phyloP scores from a whole-genome alignment of 2,888 invertebrate species.

The Corbicula japonica region DNA sequence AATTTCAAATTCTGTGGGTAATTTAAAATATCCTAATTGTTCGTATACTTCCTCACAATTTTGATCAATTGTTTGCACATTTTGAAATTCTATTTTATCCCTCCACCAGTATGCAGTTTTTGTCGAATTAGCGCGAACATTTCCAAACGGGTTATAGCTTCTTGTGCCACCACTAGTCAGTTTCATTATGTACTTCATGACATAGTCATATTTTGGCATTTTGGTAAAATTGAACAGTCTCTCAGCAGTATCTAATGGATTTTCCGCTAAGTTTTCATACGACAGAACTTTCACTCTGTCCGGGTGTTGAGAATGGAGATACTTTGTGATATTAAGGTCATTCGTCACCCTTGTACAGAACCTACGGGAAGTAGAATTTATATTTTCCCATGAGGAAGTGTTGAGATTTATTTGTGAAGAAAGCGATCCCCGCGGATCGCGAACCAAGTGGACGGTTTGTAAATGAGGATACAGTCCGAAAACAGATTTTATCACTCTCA shows the following conservation, averaged over 20 bases:
- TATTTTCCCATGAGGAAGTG: slow-evolving; percentile 34
- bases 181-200: slow-evolving; percentile 41
- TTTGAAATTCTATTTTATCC: slow-evolving; percentile 29
- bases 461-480: slow-evolving; percentile 48
- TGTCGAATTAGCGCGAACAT: slow-evolving; percentile 51
- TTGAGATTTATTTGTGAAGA: slow-evolving; percentile 50
- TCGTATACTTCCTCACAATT: slow-evolving; percentile 46
- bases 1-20: slow-evolving; percentile 14
- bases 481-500: slow-evolving; percentile 41
- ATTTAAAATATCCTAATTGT: slow-evolving; percentile 49
- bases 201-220: slow-evolving; percentile 19
- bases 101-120: slow-evolving; percentile 56
- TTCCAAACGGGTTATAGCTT: slow-evolving; percentile 24
- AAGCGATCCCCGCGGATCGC: slow-evolving; percentile 57
- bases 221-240: slow-evolving; percentile 40
- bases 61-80: slow-evolving; percentile 43
- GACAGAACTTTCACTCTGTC: slow-evolving; percentile 42
- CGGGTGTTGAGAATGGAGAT: slow-evolving; percentile 24
- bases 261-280: slow-evolving; percentile 56
- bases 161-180: slow-evolving; percentile 46
- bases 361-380: slow-evolving; percentile 20
- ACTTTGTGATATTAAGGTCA: slow-evolving; percentile 45
- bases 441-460: slow-evolving; percentile 57
- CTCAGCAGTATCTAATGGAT: slow-evolving; percentile 47
- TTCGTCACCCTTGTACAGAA: slow-evolving; percentile 42